Base-by-base conservation (phyloP, 92 coral and sea anemone genomes). In the Epizoanthus rinbou region DNA sequence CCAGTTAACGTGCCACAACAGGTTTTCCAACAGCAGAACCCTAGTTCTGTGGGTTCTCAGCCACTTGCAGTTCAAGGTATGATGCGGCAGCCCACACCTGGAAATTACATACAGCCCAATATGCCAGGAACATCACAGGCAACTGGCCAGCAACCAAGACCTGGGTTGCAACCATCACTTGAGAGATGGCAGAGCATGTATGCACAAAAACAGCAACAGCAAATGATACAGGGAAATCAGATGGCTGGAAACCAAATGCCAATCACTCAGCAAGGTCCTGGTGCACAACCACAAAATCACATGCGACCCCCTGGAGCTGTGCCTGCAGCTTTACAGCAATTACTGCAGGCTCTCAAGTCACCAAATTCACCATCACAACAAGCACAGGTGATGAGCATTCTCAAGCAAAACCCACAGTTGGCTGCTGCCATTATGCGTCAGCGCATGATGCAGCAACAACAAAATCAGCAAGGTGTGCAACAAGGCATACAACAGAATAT, bases 391-490 rank as follows among this genome's bases (percentile, higher is more conserved):
- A 75, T 97, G 47, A 91, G 87, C 47, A 97, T 97, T 81, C 92
- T 97, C 76, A 91, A 93, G 64, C 94, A 92, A 71, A 90, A 97
- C 80, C 99, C 99, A 6, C 94, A 92, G 64, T 84, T 97, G 57
- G 93, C 91, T 79, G 86, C 92, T 57, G 94, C 95, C 60, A 88
- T 97, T 62, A 76, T 88, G 80, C 90, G 91, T 85, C 94, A 94
- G 76, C 92, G 95, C 15, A 91, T 91, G 76, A 90, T 84, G 75
- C 92, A 82, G 56, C 95, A 91, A 47, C 79, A 57, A 31, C 85
- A 80, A 22, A 67, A 73, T 24, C 94, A 86, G 45, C 98, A 93
- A 50, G 14, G 54, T 5, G 43, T 37, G 81, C 91, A 84, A 19
- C 89, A 86, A 31, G 93, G 87, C 45, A 92, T 86, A 39, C 94